Evolutionary conservation across 2,888 invertebrate genomes (phyloP), one percentile per base, ranked within the genome.

Genomic region (Apotomis turbidana): DNA sequence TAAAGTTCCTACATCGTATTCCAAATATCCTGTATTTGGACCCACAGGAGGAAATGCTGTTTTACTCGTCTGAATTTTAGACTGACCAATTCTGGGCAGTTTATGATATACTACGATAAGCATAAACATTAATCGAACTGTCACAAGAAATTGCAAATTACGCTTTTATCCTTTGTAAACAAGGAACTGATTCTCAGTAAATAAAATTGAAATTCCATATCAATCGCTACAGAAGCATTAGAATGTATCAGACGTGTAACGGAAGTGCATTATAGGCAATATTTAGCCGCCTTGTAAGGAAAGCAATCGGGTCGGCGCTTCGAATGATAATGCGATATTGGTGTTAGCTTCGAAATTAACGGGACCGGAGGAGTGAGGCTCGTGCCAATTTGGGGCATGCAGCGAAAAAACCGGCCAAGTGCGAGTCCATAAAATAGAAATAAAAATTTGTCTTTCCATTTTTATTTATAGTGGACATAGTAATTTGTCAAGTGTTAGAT

Each of bases 261-360:
- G 72, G 68, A 71, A 62, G 52, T 41, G 58, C 63, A 12, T 38
- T 58, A 58, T 66, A 59, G 68, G 68, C 52, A 68, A 72, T 63
- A 68, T 63, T 68, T 74, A 68, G 66, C 69, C 59, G 75, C 72
- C 72, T 68, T 72, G 71, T 76, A 73, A 58, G 76, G 75, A 66
- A 74, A 63, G 61, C 74, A 69, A 75, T 73, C 71, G 74, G 55
- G 84, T 85, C 79, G 86, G 79, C 78, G 82, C 76, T 79, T 78
- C 79, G 90, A 85, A 88, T 91, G 80, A 80, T 86, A 89, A 90
- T 89, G 85, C 78, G 75, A 80, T 82, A 83, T 85, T 84, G 85
- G 83, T 84, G 83, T 81, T 80, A 84, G 79, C 85, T 83, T 83
- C 87, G 80, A 88, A 85, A 86, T 86, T 89, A 91, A 91, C 91